phyloP scores from a whole-genome alignment of 1,140 invertebrate species.

The Cephus cinctus region DNA sequence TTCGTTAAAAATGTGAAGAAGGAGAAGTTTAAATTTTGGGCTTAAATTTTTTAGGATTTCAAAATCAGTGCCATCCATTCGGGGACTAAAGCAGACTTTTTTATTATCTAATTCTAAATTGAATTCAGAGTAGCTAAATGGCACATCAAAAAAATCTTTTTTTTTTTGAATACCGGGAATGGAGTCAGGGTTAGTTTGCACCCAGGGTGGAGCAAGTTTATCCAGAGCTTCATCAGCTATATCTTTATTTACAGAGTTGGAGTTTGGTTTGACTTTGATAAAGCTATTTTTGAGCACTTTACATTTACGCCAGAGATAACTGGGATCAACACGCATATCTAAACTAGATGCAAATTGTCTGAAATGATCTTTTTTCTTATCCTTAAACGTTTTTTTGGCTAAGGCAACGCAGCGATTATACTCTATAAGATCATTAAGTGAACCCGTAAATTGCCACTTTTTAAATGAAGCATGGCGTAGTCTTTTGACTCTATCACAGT shows the following conservation, averaged over 20 bases:
- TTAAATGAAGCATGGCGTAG: background rate
- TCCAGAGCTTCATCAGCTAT: background rate
- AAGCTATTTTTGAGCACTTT: background rate
- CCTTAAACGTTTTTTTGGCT: conserved; percentile 10
- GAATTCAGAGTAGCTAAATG: too few species aligned
- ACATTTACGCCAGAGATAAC: background rate
- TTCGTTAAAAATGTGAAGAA: too few species aligned
- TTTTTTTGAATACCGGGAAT: background rate
- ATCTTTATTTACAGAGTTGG: background rate
- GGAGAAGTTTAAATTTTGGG: too few species aligned
- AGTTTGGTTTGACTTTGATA: background rate
- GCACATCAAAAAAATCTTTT: background rate
- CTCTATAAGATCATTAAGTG: background rate
- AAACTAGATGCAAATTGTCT: conserved; percentile 1
- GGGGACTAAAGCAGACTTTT: too few species aligned
- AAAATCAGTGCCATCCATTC: too few species aligned
- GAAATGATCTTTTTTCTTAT: conserved; percentile 7
- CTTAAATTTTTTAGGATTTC: too few species aligned
- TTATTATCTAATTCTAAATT: too few species aligned
- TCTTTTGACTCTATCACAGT: conserved; percentile 5
- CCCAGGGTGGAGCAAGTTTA: background rate
- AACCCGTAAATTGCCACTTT: conserved; percentile 5
- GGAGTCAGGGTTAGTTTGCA: background rate
- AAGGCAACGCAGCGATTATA: conserved; percentile 4
- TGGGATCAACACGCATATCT: background rate